Percentiles rank a stretch among this genome's conserved stretches.
Conservation (phyloP, 2,888 invertebrate genomes). For the Cephus spinipes region DNA sequence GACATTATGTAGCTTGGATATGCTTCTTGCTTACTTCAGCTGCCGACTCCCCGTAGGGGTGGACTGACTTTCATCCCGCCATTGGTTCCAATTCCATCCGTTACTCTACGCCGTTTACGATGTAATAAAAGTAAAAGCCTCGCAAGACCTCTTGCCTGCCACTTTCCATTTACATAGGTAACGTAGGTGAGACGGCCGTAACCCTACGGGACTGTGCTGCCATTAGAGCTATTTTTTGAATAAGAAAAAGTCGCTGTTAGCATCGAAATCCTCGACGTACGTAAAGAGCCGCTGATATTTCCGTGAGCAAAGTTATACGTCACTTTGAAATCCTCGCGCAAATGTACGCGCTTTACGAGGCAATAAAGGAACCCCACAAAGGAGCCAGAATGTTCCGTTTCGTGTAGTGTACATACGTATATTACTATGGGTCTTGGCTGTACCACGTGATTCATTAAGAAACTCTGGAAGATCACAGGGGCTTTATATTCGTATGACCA, state of each 20-base stretch:
- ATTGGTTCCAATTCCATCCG: background rate
- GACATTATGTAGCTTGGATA: background rate
- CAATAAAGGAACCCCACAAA: background rate
- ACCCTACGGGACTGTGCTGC: background rate
- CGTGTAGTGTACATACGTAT: background rate
- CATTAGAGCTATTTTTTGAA: background rate
- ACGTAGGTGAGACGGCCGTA: background rate
- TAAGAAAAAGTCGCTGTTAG: background rate
- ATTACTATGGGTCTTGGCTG: background rate
- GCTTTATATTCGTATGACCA: background rate
- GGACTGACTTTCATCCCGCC: background rate
- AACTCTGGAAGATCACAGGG: background rate
- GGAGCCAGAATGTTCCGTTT: background rate
- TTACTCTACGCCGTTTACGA: background rate
- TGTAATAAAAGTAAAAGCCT: background rate
- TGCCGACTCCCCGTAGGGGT: background rate
- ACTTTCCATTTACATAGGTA: background rate
- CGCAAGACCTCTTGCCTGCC: background rate
- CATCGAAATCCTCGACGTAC: background rate
- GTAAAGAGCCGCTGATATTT: background rate
- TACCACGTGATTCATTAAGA: background rate
- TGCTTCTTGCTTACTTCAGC: background rate
- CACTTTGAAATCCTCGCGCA: background rate
- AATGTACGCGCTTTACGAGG: background rate
- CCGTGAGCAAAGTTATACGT: background rate